These are phyloP conservation scores for Amphiprion clarkii DNA, from an alignment of 2,797 vertebrate species.

Conservation along the genomic window DNA sequence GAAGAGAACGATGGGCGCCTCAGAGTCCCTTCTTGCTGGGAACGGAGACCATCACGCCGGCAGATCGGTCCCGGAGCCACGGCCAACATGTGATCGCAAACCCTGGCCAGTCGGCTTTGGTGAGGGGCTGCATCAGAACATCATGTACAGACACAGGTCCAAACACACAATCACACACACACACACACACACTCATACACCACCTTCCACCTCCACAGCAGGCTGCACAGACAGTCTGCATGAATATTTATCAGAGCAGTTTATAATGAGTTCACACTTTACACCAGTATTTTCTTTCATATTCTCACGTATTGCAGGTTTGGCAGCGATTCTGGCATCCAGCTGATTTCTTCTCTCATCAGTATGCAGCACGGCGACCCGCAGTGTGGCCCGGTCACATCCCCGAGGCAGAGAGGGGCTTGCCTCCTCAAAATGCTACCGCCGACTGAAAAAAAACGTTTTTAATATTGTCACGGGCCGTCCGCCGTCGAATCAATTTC, in stretches of 20 bases:
- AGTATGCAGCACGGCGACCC: slow-evolving; percentile 49
- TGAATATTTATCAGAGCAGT: slow-evolving; percentile 74
- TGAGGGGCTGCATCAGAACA: slow-evolving; percentile 76
- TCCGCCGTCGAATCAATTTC: slow-evolving; percentile 34
- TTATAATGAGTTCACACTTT: slow-evolving; percentile 65
- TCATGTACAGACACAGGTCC: slow-evolving; percentile 71
- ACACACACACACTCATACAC: slow-evolving; percentile 17
- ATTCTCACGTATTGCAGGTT: slow-evolving; percentile 37
- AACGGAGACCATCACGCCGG: slow-evolving; percentile 55
- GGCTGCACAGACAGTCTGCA: slow-evolving; percentile 66
- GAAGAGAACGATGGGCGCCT: slow-evolving; percentile 23
- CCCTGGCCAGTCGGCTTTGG: slow-evolving; percentile 49
- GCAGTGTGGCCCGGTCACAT: slow-evolving; percentile 43
- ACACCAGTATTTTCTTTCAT: slow-evolving; percentile 38
- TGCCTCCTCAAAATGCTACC: slow-evolving; percentile 37
- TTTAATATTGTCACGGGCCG: slow-evolving; percentile 37
- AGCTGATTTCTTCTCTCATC: slow-evolving; percentile 57
- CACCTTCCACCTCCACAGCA: slow-evolving; percentile 78
- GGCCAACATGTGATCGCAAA: slow-evolving; percentile 54
- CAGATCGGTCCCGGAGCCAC: slow-evolving; percentile 47
- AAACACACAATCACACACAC: slow-evolving; percentile 57
- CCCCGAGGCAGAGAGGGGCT: slow-evolving; percentile 35
- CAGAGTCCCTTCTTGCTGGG: slow-evolving; percentile 46
- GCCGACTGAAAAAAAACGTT: slow-evolving; percentile 27
- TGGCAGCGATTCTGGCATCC: slow-evolving; percentile 39